Conservation (phyloP, 2,113 vertebrate species). For the Caloenas nicobarica region DNA sequence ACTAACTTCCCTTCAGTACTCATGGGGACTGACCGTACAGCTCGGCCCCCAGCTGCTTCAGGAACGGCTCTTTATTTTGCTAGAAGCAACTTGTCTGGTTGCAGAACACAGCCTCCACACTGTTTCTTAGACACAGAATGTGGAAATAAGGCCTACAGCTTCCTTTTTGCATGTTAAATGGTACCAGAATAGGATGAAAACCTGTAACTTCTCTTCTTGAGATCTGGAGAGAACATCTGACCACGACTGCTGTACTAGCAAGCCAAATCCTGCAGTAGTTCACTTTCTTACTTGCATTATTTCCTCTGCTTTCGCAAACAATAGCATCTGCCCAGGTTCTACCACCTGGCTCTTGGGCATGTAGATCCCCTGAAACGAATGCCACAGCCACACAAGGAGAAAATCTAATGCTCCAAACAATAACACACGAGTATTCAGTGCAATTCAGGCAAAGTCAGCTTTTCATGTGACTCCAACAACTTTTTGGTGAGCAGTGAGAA, state of each 20-base stretch:
- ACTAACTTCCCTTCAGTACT: neutral
- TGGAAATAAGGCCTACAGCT: neutral
- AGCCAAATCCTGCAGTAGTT: neutral
- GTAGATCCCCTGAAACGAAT: neutral
- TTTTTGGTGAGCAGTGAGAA: neutral
- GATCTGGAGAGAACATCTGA: neutral
- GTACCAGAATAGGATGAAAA: neutral
- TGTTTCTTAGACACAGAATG: neutral
- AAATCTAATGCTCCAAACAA: neutral
- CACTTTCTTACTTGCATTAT: neutral
- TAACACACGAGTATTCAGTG: neutral
- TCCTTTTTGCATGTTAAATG: neutral
- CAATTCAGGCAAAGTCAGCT: neutral
- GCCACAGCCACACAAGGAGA: neutral
- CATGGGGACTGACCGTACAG: neutral
- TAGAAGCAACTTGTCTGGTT: neutral
- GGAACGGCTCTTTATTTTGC: neutral
- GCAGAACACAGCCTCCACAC: neutral
- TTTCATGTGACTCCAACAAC: neutral
- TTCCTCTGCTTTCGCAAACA: neutral
- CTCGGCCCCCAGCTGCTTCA: neutral
- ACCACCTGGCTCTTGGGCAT: neutral
- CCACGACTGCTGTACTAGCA: neutral
- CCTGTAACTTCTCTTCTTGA: neutral
- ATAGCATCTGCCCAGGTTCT: neutral